Percentiles rank a stretch among this genome's conserved stretches.
Conservation (phyloP, 2,797 vertebrate species). For the Sebastes iracundus region DNA sequence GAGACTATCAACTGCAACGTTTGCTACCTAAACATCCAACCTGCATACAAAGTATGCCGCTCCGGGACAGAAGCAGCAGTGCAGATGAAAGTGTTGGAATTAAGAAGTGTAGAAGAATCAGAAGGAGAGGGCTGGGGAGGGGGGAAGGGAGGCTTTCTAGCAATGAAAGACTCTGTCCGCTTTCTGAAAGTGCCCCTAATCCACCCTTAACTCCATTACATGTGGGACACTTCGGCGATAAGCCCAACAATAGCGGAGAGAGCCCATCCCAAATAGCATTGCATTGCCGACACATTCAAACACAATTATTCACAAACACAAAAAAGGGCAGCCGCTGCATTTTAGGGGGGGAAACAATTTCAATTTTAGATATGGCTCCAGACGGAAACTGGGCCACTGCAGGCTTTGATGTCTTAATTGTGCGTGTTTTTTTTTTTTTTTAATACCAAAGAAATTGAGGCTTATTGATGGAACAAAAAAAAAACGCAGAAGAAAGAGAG, state of each 20-base stretch:
- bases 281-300: constrained; percentile 37
- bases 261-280: constrained; percentile 43
- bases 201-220: constrained; percentile 70
- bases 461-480: constrained; percentile 71
- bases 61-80: constrained; percentile 29
- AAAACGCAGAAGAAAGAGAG: constrained; percentile 6
- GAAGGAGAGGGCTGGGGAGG: not conserved
- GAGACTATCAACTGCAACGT: not conserved
- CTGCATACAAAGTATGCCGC: constrained; percentile 32
- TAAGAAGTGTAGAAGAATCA: constrained; percentile 32
- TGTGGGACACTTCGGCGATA: constrained; percentile 54
- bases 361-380: constrained; percentile 73
- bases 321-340: constrained; percentile 53
- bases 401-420: constrained; percentile 83
- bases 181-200: constrained; percentile 68
- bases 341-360: constrained; percentile 49
- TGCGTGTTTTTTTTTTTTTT: constrained; percentile 32
- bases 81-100: constrained; percentile 50
- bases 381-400: constrained; percentile 77
- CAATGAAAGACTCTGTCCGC: constrained; percentile 49
- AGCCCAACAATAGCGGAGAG: constrained; percentile 51
- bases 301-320: constrained; percentile 68
- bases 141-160: constrained; percentile 54
- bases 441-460: constrained; percentile 57
- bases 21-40: constrained; percentile 32